phyloP scores from a whole-genome alignment of 2,113 vertebrate genomes.

The Thunnus maccoyii region DNA sequence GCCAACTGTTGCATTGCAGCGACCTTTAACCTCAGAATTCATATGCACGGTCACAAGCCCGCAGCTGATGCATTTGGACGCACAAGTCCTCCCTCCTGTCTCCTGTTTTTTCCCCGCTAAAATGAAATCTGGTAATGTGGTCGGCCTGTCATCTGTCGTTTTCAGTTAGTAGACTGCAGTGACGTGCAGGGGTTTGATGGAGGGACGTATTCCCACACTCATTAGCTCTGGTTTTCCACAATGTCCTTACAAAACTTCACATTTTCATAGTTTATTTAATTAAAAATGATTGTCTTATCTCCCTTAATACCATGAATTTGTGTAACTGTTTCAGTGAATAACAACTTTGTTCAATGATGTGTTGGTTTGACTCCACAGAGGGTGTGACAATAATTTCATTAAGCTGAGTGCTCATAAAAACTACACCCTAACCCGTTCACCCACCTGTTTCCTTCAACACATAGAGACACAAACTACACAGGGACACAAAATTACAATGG shows the following conservation, averaged over 20 bases:
- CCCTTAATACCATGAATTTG: too few relatives aligned
- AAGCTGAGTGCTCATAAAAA: neutral
- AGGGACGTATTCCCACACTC: neutral
- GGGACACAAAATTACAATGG: neutral
- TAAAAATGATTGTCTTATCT: too few relatives aligned
- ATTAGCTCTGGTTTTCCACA: neutral
- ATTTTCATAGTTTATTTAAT: too few relatives aligned
- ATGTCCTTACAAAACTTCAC: too few relatives aligned
- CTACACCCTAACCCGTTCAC: slow-evolving; percentile 14
- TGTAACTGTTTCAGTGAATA: too few relatives aligned
- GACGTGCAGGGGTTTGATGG: neutral
- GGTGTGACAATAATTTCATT: slow-evolving; percentile 22
- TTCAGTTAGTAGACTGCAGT: slow-evolving; percentile 12
- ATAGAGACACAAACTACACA: neutral
- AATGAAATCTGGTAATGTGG: neutral
- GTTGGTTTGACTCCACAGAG: too few relatives aligned
- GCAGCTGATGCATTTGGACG: slow-evolving; percentile 41
- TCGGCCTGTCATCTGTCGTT: slow-evolving; percentile 22
- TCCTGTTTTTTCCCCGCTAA: neutral
- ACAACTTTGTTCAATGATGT: neutral
- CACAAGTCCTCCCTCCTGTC: neutral
- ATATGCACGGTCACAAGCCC: slow-evolving; percentile 35
- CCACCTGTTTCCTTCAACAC: slow-evolving; percentile 22
- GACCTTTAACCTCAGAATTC: slow-evolving; percentile 71
- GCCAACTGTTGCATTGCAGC: slow-evolving; percentile 69